These are phyloP conservation scores for Onychostoma macrolepis DNA, from an alignment of 2,113 vertebrate genomes.

Conservation along the genomic window DNA sequence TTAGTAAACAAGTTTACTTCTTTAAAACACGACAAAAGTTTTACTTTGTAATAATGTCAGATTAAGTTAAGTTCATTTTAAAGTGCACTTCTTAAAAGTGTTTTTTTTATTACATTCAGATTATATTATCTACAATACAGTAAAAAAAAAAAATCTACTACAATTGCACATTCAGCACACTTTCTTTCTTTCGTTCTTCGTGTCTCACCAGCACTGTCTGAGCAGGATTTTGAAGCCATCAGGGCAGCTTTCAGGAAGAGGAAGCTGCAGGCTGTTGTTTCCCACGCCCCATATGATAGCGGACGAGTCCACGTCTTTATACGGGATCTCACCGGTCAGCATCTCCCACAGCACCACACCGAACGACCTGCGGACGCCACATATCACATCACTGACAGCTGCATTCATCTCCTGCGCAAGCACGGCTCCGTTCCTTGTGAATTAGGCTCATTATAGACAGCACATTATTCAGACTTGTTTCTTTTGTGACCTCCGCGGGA, in stretches of 20 bases:
- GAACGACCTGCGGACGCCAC: constrained; percentile 84
- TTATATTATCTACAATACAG: too few species aligned
- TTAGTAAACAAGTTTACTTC: too few species aligned
- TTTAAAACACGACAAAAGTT: too few species aligned
- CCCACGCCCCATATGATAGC: constrained; percentile 99
- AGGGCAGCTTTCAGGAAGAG: constrained; percentile 92
- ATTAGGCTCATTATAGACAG: not conserved
- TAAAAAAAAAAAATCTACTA: too few species aligned
- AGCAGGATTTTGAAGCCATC: constrained; percentile 98
- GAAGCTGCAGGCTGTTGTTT: constrained; percentile 97
- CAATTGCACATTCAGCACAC: too few species aligned
- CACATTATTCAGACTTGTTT: not conserved
- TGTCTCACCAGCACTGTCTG: constrained; percentile 91
- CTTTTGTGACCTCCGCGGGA: not conserved
- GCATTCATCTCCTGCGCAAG: not conserved
- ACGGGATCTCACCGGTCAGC: constrained; percentile 95
- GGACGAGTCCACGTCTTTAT: constrained; percentile 96
- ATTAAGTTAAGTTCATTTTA: too few species aligned
- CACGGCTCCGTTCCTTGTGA: not conserved
- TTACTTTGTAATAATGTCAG: too few species aligned
- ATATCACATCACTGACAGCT: not conserved
- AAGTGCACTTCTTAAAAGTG: too few species aligned
- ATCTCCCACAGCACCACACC: constrained; percentile 98
- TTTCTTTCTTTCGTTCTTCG: not conserved
- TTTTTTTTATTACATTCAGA: too few species aligned